Conservation (phyloP, 35 echinoderm and acorn worm species). For the Amphiura filiformis region DNA sequence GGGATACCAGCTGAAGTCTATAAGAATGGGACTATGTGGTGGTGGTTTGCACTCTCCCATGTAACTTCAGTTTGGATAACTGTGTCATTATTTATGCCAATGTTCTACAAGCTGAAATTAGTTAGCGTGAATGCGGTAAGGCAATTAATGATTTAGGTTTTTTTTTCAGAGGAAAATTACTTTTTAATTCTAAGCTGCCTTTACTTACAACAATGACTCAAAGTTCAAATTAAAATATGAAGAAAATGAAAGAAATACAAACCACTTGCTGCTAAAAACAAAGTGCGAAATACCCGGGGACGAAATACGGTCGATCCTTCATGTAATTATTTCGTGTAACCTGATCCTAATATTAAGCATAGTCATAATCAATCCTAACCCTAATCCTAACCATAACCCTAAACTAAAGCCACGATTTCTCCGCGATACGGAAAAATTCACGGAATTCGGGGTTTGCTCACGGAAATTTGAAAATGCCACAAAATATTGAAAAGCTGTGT, state of each 20-base stretch:
- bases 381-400: too few relatives aligned
- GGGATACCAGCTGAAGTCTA: constrained; percentile 16
- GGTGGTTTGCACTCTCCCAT: not conserved
- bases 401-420: too few relatives aligned
- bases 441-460: too few relatives aligned
- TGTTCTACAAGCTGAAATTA: constrained; percentile 46
- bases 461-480: too few relatives aligned
- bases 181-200: not conserved
- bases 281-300: too few relatives aligned
- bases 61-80: not conserved
- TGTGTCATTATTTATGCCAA: constrained; percentile 9
- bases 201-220: not conserved
- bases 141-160: not conserved
- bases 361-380: too few relatives aligned
- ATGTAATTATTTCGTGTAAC: not conserved
- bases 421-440: too few relatives aligned
- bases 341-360: too few relatives aligned
- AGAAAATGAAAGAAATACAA: not conserved
- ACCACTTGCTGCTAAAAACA: not conserved
- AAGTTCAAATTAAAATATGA: not conserved
- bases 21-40: not conserved
- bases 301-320: not conserved
- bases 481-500: too few relatives aligned
- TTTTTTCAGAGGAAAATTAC: not conserved
- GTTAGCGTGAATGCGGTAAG: constrained; percentile 61